phyloP scores from a whole-genome alignment of 2,113 vertebrate genomes.

The Petrocephalus microphthalmus region DNA sequence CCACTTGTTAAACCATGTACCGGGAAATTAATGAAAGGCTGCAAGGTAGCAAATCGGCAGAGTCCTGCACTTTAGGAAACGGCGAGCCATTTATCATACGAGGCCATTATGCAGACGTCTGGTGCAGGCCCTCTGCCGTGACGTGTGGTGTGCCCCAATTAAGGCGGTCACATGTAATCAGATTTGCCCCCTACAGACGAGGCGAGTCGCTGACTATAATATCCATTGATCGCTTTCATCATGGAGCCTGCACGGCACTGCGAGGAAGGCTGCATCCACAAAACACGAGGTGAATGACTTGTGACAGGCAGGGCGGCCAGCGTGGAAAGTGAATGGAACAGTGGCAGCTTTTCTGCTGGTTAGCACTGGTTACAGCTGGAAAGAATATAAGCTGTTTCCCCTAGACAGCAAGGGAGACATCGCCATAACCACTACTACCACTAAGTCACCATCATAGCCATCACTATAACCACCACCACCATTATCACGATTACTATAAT shows the following conservation, averaged over 20 bases:
- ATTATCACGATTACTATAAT: not conserved
- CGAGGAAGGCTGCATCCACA: not conserved
- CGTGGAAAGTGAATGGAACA: not conserved
- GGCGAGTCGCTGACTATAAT: not conserved
- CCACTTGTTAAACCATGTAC: not conserved
- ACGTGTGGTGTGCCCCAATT: not conserved
- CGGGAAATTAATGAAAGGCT: not conserved
- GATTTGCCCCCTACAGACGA: not conserved
- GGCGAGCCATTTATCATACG: not conserved
- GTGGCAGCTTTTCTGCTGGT: not conserved
- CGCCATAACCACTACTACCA: not conserved
- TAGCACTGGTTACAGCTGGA: not conserved
- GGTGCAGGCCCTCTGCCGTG: not conserved
- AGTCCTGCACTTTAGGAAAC: not conserved
- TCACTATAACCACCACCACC: not conserved
- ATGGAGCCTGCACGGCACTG: not conserved
- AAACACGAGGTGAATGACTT: not conserved
- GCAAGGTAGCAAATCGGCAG: not conserved
- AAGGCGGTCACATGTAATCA: not conserved
- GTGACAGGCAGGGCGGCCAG: not conserved
- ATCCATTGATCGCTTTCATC: not conserved
- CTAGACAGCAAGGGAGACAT: not conserved
- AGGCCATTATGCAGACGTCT: not conserved
- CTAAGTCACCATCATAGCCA: not conserved
- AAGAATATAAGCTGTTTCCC: not conserved